These are phyloP conservation scores for Ptilonorhynchus violaceus DNA, from an alignment of 2,113 vertebrate genomes.

Conservation along the genomic window DNA sequence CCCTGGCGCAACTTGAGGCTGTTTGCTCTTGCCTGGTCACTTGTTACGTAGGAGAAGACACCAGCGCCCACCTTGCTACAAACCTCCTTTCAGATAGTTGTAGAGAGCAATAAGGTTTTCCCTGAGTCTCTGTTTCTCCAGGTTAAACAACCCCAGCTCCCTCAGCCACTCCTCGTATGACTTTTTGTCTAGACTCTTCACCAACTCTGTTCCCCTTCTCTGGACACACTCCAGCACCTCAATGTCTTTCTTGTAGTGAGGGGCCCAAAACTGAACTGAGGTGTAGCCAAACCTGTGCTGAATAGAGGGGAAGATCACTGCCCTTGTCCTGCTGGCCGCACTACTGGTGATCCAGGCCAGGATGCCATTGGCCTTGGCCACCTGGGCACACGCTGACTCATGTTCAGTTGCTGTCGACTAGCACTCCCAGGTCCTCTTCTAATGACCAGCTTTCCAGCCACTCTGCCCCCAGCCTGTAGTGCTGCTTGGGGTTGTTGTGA, in stretches of 20 bases:
- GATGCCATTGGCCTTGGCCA: neutral
- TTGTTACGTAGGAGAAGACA: neutral
- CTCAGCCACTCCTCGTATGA: neutral
- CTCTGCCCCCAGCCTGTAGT: neutral
- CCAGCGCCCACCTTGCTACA: neutral
- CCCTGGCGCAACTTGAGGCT: accelerated
- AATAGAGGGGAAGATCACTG: neutral
- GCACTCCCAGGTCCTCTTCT: neutral
- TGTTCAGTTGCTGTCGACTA: neutral
- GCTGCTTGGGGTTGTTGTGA: neutral
- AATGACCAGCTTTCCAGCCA: neutral
- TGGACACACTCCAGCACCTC: neutral
- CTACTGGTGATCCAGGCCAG: neutral
- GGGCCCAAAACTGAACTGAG: neutral
- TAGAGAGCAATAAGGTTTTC: neutral
- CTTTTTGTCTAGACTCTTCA: neutral
- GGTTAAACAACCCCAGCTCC: neutral
- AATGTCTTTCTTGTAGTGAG: neutral
- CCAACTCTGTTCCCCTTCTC: neutral
- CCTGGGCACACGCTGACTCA: neutral
- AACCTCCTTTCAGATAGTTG: neutral
- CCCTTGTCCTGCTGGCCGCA: neutral
- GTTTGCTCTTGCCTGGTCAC: neutral
- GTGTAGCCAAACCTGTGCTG: neutral
- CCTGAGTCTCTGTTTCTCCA: neutral